Conservation (phyloP, 2,797 vertebrate species). For the Cyprinodon diabolis region DNA sequence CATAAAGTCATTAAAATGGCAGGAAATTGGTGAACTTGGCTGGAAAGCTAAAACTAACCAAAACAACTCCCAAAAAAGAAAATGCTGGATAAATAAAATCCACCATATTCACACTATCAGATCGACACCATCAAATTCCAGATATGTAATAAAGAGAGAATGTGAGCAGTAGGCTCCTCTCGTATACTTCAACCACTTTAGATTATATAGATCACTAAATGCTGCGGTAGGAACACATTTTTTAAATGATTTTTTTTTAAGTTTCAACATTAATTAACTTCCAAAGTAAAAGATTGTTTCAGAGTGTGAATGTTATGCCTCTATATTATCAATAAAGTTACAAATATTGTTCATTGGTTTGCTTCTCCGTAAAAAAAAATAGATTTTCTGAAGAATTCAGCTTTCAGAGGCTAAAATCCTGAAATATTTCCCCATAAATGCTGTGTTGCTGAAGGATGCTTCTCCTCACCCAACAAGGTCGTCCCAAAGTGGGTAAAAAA, state of each 20-base stretch:
- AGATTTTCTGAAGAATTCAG: no score
- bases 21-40: background rate
- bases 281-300: background rate
- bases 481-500: background rate
- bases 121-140: no score
- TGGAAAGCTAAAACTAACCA: background rate
- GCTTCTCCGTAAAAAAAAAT: no score
- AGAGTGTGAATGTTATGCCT: background rate
- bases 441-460: background rate
- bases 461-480: constrained; percentile 10
- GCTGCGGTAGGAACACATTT: background rate
- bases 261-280: background rate
- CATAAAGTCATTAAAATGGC: background rate
- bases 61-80: background rate
- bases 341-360: background rate
- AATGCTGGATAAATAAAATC: background rate
- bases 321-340: background rate
- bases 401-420: background rate
- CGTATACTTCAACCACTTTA: no score
- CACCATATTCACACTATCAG: background rate
- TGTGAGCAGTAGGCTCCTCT: no score
- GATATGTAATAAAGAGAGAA: no score
- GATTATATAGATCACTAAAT: no score
- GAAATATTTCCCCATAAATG: background rate
- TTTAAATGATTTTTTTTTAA: no score